Evolutionary conservation across 1,140 invertebrate species (phyloP).

Genomic region (Caerostris darwini): DNA sequence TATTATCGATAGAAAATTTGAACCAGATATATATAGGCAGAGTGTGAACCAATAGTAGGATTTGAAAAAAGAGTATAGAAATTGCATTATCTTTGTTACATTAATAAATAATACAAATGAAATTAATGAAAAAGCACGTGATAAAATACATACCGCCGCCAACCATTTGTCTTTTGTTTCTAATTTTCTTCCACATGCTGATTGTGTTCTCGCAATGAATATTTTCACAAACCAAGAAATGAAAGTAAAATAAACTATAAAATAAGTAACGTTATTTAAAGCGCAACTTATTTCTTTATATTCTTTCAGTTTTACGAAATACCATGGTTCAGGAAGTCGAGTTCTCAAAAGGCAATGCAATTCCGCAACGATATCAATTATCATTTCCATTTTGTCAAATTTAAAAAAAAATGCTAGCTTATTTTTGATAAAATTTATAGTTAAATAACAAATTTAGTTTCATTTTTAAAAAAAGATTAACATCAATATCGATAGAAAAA

Average conservation of each 20-base stretch:
- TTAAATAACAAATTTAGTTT: too few species aligned
- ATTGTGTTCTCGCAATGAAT: background rate
- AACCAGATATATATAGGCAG: too few species aligned
- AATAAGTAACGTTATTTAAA: constrained; percentile 1
- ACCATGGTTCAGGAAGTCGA: constrained; percentile 20
- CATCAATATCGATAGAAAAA: too few species aligned
- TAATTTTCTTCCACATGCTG: background rate
- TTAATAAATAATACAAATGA: too few species aligned
- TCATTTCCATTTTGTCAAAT: background rate
- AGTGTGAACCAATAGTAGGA: too few species aligned
- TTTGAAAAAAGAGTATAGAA: too few species aligned
- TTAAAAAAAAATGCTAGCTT: too few species aligned
- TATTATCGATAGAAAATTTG: too few species aligned
- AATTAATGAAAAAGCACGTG: too few species aligned
- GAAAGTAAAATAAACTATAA: background rate
- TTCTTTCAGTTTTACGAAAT: background rate
- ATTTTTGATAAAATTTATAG: too few species aligned
- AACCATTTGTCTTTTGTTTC: background rate
- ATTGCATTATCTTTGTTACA: too few species aligned
- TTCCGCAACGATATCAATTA: background rate
- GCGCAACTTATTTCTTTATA: background rate
- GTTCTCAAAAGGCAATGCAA: background rate
- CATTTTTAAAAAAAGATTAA: too few species aligned
- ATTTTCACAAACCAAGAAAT: constrained; percentile 8
- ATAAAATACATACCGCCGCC: background rate